phyloP scores from a whole-genome alignment of 2,888 invertebrate species.

The Tupiocoris notatus region DNA sequence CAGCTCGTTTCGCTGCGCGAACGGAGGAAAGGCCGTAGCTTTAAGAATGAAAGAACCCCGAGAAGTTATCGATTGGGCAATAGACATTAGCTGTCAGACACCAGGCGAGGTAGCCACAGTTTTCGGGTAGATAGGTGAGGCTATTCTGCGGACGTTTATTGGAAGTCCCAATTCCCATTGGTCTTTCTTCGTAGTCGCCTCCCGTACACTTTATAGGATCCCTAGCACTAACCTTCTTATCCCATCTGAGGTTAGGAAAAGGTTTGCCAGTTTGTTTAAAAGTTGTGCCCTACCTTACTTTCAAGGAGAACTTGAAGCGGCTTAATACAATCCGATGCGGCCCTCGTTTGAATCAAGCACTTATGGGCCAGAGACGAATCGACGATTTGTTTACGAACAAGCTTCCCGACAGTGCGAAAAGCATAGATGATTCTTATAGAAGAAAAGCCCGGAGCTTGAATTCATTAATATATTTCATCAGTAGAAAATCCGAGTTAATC shows the following conservation, averaged over 20 bases:
- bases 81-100: background rate
- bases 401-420: background rate
- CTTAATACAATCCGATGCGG: too few species aligned
- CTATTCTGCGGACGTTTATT: slow-evolving; percentile 22
- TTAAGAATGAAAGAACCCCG: background rate
- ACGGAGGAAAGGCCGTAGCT: too few species aligned
- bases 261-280: too few species aligned
- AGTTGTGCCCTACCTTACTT: too few species aligned
- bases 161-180: slow-evolving; percentile 19
- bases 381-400: background rate
- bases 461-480: background rate
- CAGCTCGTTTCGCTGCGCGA: too few species aligned
- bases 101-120: background rate
- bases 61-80: background rate
- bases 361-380: background rate
- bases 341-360: too few species aligned
- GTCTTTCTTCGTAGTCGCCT: slow-evolving; percentile 8
- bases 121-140: slow-evolving; percentile 20
- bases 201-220: too few species aligned
- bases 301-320: too few species aligned
- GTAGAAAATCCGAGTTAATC: background rate
- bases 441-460: background rate
- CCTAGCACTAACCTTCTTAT: too few species aligned
- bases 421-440: background rate
- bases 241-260: too few species aligned